Evolutionary conservation across 1,140 invertebrate species (phyloP).

Genomic region (Philotrypesis tridentata): DNA sequence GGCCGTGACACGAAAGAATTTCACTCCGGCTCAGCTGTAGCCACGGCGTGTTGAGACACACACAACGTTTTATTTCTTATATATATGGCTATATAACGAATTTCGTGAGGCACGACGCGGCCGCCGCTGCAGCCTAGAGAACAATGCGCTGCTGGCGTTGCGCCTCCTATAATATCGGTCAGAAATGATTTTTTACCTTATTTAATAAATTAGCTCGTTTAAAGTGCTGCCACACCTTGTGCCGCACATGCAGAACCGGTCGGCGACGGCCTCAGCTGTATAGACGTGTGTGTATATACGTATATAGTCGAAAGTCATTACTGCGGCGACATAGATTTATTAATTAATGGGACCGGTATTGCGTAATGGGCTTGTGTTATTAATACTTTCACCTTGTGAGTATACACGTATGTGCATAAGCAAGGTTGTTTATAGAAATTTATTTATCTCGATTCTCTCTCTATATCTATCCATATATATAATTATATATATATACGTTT

Average conservation of each 20-base stretch:
- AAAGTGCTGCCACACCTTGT: conserved; percentile 22
- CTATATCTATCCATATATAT: too few species aligned
- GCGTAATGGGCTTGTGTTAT: neutral
- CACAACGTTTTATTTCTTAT: neutral
- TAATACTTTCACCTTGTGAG: neutral
- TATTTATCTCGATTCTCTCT: neutral
- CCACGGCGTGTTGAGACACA: neutral
- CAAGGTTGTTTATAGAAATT: neutral
- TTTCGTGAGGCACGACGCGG: neutral
- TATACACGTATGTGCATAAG: neutral
- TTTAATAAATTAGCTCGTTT: conserved; percentile 26
- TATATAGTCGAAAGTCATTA: neutral
- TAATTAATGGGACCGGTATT: conserved; percentile 14
- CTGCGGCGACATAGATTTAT: conserved; percentile 33
- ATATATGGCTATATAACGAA: neutral
- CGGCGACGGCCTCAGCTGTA: neutral
- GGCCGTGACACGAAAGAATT: neutral
- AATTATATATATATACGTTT: too few species aligned
- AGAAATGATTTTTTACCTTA: neutral
- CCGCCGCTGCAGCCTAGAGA: neutral
- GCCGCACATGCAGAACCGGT: neutral
- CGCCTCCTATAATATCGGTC: neutral
- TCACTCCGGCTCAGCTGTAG: too few species aligned
- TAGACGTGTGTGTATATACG: neutral
- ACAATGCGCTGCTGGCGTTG: neutral